phyloP scores from a whole-genome alignment of 2,113 vertebrate genomes.

The Corvus cornix region DNA sequence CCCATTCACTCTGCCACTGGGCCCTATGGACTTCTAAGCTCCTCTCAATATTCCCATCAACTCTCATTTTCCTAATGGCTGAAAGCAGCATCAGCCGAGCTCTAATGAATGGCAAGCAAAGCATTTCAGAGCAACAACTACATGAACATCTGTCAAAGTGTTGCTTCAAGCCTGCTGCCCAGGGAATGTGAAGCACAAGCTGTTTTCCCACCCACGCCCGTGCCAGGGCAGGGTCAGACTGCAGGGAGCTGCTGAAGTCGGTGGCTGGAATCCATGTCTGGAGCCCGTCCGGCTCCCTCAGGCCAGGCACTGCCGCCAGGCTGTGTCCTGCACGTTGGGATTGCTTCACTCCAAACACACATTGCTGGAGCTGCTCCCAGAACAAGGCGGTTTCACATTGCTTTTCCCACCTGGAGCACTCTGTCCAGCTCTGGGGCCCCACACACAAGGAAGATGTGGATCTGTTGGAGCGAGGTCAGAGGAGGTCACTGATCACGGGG shows the following conservation, averaged over 20 bases:
- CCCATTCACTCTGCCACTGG: background rate
- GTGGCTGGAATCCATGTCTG: rapidly evolving
- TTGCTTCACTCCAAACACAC: background rate
- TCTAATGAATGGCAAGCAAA: background rate
- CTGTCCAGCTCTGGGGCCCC: background rate
- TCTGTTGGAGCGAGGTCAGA: background rate
- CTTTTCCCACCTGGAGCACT: background rate
- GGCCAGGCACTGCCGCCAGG: background rate
- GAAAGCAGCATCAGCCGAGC: background rate
- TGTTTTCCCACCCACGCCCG: rapidly evolving
- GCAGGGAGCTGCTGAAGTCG: rapidly evolving
- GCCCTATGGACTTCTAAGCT: background rate
- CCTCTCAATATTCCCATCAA: background rate
- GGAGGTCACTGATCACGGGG: background rate
- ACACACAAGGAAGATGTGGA: rapidly evolving
- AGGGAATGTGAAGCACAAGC: background rate
- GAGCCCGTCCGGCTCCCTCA: background rate
- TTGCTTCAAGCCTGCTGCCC: background rate
- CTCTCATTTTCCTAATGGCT: background rate
- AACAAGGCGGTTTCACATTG: background rate
- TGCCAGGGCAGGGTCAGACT: background rate
- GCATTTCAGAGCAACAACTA: background rate
- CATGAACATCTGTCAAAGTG: background rate
- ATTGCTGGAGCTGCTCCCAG: background rate
- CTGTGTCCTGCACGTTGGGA: background rate